These are phyloP conservation scores for Centropristis striata DNA, from an alignment of 2,113 vertebrate species.

Conservation along the genomic window DNA sequence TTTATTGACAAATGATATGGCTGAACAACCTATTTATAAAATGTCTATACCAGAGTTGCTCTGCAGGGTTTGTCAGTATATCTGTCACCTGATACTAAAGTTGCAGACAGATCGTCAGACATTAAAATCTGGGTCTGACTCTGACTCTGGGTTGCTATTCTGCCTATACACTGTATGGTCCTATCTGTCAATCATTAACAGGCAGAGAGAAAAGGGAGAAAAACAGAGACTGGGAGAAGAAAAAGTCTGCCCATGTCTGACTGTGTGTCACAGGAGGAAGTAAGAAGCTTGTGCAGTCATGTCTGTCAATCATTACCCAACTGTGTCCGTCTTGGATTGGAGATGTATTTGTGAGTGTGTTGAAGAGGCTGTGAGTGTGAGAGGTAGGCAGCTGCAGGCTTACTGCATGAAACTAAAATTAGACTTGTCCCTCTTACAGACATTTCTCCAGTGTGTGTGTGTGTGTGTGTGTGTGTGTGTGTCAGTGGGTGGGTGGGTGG, in stretches of 20 bases:
- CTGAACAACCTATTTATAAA: background rate
- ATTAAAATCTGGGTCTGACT: constrained; percentile 32
- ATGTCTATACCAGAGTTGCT: background rate
- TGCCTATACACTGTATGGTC: constrained; percentile 5
- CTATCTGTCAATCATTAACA: constrained; percentile 63
- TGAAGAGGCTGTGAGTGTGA: constrained; percentile 50
- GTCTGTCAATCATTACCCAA: constrained; percentile 76
- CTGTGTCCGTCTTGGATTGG: constrained; percentile 45
- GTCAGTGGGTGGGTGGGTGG: constrained; percentile 46
- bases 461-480: constrained; percentile 31
- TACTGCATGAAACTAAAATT: constrained; percentile 77
- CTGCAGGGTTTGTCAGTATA: background rate
- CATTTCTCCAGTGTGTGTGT: constrained; percentile 49
- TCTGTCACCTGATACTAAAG: constrained; percentile 19
- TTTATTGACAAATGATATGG: background rate
- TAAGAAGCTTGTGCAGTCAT: constrained; percentile 48
- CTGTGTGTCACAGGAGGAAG: constrained; percentile 56
- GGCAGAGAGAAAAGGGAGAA: constrained; percentile 7
- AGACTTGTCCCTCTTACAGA: constrained; percentile 68
- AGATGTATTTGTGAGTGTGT: constrained; percentile 57
- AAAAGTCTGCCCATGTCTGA: constrained; percentile 35
- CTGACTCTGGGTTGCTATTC: too few species aligned
- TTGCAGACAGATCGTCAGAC: constrained; percentile 17
- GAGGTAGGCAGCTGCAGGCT: constrained; percentile 76
- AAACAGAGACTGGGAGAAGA: constrained; percentile 32